Evolutionary conservation across 2,797 vertebrate genomes (phyloP).

Genomic region (Smutsia temminckii): DNA sequence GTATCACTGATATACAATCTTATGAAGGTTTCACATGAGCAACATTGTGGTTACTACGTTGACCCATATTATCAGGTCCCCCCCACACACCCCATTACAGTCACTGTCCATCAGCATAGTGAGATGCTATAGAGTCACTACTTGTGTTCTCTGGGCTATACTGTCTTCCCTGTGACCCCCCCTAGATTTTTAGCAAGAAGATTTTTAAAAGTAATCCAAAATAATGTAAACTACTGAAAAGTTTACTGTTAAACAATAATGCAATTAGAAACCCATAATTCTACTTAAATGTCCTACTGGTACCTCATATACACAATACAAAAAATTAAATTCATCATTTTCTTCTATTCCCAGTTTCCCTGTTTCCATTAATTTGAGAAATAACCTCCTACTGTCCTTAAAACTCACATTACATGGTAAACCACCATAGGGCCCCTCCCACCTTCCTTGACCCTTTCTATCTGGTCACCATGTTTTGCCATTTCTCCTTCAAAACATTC

Average conservation of each 20-base stretch:
- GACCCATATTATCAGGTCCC: too few species aligned
- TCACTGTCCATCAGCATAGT: too few species aligned
- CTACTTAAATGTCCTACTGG: not conserved
- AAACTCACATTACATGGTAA: not conserved
- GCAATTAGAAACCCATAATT: not conserved
- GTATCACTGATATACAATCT: too few species aligned
- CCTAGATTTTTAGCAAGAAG: too few species aligned
- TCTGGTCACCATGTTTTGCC: not conserved
- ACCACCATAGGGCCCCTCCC: not conserved
- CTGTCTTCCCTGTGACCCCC: too few species aligned
- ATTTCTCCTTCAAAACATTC: constrained; percentile 1
- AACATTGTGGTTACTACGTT: too few species aligned
- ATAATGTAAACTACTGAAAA: not conserved
- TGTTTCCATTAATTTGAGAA: not conserved
- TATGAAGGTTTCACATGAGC: too few species aligned
- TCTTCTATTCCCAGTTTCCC: not conserved
- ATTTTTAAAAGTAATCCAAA: not conserved
- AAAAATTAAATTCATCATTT: not conserved
- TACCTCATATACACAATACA: not conserved
- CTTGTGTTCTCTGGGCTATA: too few species aligned
- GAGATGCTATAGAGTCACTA: too few species aligned
- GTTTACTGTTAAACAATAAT: not conserved
- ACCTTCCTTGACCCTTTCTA: not conserved
- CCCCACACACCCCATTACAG: too few species aligned
- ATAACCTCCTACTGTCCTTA: not conserved